A percentile compares a stretch with the other conserved stretches of the same genome.
These are phyloP conservation scores for Diabrotica virgifera DNA, from an alignment of 1,140 invertebrate species.

Conservation along the genomic window DNA sequence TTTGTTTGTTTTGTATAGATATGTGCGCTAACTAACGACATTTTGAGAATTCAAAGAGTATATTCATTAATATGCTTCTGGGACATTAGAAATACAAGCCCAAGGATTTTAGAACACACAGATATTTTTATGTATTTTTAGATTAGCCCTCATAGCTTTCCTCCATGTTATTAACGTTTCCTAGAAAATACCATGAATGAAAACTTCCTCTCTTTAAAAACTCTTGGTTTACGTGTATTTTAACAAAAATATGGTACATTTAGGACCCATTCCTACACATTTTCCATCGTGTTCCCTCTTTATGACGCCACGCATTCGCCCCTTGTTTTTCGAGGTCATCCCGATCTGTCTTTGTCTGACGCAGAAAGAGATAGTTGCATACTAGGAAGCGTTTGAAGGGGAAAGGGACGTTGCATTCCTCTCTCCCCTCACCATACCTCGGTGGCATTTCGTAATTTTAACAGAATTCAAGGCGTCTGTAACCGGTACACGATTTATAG, in stretches of 20 bases:
- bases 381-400: not conserved
- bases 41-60: too few species aligned
- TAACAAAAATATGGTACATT: not conserved
- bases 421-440: not conserved
- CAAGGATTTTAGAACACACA: too few species aligned
- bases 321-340: slow-evolving; percentile 1
- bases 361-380: not conserved
- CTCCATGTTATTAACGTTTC: too few species aligned
- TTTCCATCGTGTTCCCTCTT: not conserved
- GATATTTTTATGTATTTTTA: too few species aligned
- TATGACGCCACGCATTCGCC: not conserved
- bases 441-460: not conserved
- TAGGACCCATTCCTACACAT: not conserved
- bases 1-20: too few species aligned
- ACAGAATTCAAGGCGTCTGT: not conserved
- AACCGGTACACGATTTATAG: not conserved
- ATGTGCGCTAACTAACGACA: too few species aligned
- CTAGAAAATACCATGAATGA: too few species aligned
- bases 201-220: too few species aligned
- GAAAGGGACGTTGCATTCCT: not conserved
- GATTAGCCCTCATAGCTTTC: too few species aligned
- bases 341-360: not conserved
- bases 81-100: too few species aligned
- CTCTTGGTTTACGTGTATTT: not conserved
- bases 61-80: too few species aligned